A percentile compares a stretch with the other conserved stretches of the same genome.
These are phyloP conservation scores for Oligia latruncula DNA, from an alignment of 2,888 invertebrate genomes.

Conservation along the genomic window DNA sequence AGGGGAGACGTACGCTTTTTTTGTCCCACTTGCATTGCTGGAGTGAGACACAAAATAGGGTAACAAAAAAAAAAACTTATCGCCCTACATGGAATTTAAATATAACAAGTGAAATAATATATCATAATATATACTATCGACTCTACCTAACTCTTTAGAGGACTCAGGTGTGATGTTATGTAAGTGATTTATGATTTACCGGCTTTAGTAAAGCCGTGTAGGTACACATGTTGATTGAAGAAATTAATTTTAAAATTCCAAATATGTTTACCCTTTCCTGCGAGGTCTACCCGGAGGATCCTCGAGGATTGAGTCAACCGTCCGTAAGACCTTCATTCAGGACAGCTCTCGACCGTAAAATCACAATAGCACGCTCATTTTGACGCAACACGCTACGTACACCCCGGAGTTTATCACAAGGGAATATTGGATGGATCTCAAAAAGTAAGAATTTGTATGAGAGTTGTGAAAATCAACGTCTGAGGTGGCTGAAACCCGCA, in stretches of 20 bases:
- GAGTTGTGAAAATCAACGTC: neutral
- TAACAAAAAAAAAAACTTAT: no score
- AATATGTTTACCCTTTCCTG: neutral
- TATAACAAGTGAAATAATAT: neutral
- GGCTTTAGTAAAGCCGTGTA: neutral
- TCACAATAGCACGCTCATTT: constrained; percentile 72
- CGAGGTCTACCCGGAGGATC: constrained; percentile 29
- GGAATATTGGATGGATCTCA: constrained; percentile 41
- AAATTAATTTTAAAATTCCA: neutral
- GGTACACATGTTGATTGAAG: neutral
- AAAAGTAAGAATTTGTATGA: constrained; percentile 7
- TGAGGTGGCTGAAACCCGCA: neutral
- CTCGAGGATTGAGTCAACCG: constrained; percentile 36
- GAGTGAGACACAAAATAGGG: neutral
- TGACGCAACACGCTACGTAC: constrained; percentile 53
- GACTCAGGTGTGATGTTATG: neutral
- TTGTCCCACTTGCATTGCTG: no score
- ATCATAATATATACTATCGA: neutral
- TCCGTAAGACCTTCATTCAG: constrained; percentile 67
- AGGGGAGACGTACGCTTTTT: neutral
- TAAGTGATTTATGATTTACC: neutral
- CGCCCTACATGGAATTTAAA: no score
- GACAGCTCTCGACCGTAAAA: constrained; percentile 69
- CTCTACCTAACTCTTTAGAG: neutral
- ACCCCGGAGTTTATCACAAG: constrained; percentile 43